A percentile compares a stretch with the other conserved stretches of the same genome.
These are phyloP conservation scores for Apogon hyalosoma DNA, from an alignment of 2,797 vertebrate genomes.

Conservation along the genomic window DNA sequence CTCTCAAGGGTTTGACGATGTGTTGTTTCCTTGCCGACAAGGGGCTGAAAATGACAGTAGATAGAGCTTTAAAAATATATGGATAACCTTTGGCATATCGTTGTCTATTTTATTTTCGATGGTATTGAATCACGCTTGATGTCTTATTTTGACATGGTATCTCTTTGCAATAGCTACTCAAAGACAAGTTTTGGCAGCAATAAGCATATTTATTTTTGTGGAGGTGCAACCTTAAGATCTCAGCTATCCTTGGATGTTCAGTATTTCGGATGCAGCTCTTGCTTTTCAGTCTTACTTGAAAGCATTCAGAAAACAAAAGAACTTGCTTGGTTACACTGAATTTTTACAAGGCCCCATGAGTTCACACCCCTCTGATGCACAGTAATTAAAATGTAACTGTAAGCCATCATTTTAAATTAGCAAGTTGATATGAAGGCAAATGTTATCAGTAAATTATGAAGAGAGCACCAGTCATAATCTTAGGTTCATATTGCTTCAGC, in stretches of 20 bases:
- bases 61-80: conserved; percentile 53
- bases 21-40: conserved; percentile 69
- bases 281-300: conserved; percentile 6
- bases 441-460: not conserved
- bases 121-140: conserved; percentile 14
- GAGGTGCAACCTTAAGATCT: conserved; percentile 32
- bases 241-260: conserved; percentile 28
- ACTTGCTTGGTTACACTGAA: not conserved
- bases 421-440: not conserved
- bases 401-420: not conserved
- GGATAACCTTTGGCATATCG: conserved; percentile 59
- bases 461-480: not conserved
- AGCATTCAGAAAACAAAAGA: conserved; percentile 16
- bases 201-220: conserved; percentile 50
- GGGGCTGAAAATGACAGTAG: conserved; percentile 67
- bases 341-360: not conserved
- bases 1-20: conserved; percentile 69
- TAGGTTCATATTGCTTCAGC: not conserved
- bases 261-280: conserved; percentile 4
- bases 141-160: conserved; percentile 47
- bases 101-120: not conserved
- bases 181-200: conserved; percentile 53
- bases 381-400: conserved; percentile 1
- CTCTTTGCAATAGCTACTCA: conserved; percentile 32
- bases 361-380: not conserved